phyloP scores from a whole-genome alignment of 2,797 vertebrate genomes.

The Australoheros facetus region DNA sequence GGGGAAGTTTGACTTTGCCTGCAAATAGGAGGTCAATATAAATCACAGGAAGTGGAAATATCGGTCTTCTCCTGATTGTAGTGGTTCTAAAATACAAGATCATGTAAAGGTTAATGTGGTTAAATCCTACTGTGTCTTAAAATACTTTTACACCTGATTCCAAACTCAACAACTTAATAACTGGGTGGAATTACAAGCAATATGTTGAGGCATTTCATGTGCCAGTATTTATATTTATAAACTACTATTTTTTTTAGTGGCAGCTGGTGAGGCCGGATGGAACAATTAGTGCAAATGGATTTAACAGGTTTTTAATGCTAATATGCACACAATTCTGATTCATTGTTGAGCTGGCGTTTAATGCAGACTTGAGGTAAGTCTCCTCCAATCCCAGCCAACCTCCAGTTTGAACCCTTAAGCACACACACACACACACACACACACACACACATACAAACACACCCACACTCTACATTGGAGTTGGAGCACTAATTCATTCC shows the following conservation, averaged over 20 bases:
- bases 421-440: background rate
- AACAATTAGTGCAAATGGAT: background rate
- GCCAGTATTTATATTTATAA: background rate
- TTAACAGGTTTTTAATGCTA: too few relatives aligned
- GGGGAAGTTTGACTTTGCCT: conserved; percentile 79
- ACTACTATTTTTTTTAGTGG: background rate
- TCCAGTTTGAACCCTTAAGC: background rate
- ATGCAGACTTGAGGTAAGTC: background rate
- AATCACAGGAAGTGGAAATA: background rate
- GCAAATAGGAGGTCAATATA: conserved; percentile 9
- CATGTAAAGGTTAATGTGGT: background rate
- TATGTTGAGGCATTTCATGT: background rate
- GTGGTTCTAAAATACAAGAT: background rate
- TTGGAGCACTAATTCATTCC: too few relatives aligned
- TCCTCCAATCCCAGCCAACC: background rate
- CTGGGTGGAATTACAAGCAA: background rate
- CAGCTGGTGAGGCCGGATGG: background rate
- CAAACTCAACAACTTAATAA: background rate
- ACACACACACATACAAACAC: background rate
- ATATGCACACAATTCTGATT: too few relatives aligned
- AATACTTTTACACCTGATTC: background rate
- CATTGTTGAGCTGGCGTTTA: too few relatives aligned
- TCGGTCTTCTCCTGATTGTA: background rate
- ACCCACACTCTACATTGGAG: background rate
- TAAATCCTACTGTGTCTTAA: background rate